Percentiles rank a stretch among this genome's conserved stretches.
Conservation (phyloP, 2,888 invertebrate genomes). For the Orthonychiurus folsomi region DNA sequence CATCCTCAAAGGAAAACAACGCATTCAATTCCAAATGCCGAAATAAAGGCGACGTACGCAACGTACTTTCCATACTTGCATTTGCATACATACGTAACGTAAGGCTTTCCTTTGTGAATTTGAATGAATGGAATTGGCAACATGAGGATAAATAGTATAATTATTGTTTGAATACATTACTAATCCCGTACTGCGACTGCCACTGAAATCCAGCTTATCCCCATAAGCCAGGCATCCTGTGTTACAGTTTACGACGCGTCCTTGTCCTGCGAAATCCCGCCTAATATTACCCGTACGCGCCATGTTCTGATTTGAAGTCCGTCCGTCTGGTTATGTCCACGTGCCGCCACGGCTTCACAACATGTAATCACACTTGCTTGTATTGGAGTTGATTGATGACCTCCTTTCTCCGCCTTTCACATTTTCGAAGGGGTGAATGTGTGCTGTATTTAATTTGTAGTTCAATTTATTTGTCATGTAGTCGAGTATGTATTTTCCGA, state of each 20-base stretch:
- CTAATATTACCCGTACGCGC: neutral
- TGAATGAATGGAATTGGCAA: slow-evolving; percentile 1
- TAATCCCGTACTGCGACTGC: neutral
- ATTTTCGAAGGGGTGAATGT: too few species aligned
- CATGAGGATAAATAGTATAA: neutral
- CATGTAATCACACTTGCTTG: neutral
- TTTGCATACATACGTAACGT: too few species aligned
- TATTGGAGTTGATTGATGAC: neutral
- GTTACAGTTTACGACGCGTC: neutral
- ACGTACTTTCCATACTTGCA: too few species aligned
- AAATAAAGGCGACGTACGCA: too few species aligned
- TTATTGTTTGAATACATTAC: neutral
- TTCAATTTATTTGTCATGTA: neutral
- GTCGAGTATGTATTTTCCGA: neutral
- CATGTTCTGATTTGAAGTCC: neutral
- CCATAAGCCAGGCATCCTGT: neutral
- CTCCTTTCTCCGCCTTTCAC: neutral
- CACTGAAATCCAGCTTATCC: neutral
- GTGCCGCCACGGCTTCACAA: neutral
- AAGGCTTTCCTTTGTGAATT: too few species aligned
- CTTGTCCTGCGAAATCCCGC: neutral
- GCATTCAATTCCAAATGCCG: too few species aligned
- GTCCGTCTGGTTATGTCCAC: neutral
- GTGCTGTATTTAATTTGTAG: neutral
- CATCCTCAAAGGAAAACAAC: too few species aligned